phyloP scores from a whole-genome alignment of 1,140 invertebrate species.

The Lysiphlebus fabarum region DNA sequence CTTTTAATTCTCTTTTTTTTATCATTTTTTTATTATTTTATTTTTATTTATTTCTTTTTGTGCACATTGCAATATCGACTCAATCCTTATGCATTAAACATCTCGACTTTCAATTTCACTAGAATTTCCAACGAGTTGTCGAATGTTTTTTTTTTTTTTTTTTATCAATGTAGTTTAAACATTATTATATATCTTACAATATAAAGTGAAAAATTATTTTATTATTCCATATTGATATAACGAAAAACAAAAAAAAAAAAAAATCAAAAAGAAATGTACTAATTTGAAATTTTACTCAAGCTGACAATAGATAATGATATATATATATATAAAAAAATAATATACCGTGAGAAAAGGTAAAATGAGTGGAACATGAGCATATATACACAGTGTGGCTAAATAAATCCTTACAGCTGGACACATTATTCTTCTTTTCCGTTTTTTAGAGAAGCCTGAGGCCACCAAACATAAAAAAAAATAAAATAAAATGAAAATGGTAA shows the following conservation, averaged over 20 bases:
- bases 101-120: not conserved
- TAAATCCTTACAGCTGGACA: slow-evolving; percentile 24
- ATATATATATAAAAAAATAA: not conserved
- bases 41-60: too few relatives aligned
- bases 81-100: slow-evolving; percentile 31
- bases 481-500: slow-evolving; percentile 6
- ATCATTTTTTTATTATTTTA: too few relatives aligned
- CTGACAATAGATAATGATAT: too few relatives aligned
- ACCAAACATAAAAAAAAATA: not conserved
- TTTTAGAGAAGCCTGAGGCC: not conserved
- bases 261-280: too few relatives aligned
- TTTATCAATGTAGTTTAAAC: not conserved
- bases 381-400: slow-evolving; percentile 15
- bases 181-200: not conserved
- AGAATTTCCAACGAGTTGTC: slow-evolving; percentile 8
- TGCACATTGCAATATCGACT: slow-evolving; percentile 28
- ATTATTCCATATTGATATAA: too few relatives aligned
- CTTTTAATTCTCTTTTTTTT: too few relatives aligned
- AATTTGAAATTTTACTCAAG: too few relatives aligned
- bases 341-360: not conserved
- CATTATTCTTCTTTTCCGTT: slow-evolving; percentile 20
- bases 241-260: too few relatives aligned
- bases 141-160: not conserved
- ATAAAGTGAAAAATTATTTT: not conserved
- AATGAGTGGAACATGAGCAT: slow-evolving; percentile 24